Evolutionary conservation across 2,797 vertebrate genomes (phyloP), one percentile per base, ranked within the genome.

Genomic region (Hydrolagus colliei): DNA sequence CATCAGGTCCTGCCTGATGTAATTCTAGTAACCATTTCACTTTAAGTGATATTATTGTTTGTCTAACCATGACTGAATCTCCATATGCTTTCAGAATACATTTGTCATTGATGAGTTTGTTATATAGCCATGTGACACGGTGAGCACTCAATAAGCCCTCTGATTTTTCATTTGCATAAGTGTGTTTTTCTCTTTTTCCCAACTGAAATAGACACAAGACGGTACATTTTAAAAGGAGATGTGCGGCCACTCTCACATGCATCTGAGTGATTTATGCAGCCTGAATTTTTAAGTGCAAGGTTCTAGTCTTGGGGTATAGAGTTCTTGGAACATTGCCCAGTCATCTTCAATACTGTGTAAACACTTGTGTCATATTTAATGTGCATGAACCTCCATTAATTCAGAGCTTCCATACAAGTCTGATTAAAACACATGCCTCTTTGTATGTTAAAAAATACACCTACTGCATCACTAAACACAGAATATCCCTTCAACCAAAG

Each of bases 301-400:
- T 77, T 61, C 18, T 77, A 59, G 52, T 77, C 75, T 59, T 77
- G 75, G 65, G 71, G 79, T 18, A 71, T 16, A 84, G 79, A 20
- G 32, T 65, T 71, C 32, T 41, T 84, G 79, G 79, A 68, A 71
- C 65, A 2, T 41, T 84, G 79, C 79, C 79, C 79, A 84, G 65
- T 68, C 71, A 65, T 71, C 65, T 71, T 84, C 65, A 84, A 63
- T 11, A n/a, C 65, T 71, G 18, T 71, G 63, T 84, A 84, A 84
- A 84, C 79, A 84, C 79, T 82, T 68, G 14, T 68, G 12, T 84
- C 78, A 82, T 84, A 68, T 84, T 84, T 71, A 84, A 84, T 18
- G 16, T 11, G 14, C 32, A 67, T 9, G 65, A 68, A 35, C 79
- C 65, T 52, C 65, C 79, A 84, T 82, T 82, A 82, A 82, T 68